Percentiles rank a stretch among this genome's conserved stretches.
phyloP scores from a whole-genome alignment of 2,113 vertebrate genomes.

The Chunga burmeisteri region DNA sequence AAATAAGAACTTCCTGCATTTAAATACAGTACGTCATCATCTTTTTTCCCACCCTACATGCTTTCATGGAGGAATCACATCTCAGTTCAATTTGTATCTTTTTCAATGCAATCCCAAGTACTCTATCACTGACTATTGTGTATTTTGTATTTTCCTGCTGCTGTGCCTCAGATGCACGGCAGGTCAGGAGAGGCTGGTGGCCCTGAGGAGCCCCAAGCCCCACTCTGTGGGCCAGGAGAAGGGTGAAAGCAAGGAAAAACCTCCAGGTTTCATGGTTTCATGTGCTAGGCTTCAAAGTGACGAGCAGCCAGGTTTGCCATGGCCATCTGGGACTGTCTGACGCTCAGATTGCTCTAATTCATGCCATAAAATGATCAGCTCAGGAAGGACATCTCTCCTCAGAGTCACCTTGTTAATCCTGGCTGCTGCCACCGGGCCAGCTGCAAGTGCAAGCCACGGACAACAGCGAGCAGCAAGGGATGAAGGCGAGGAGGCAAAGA shows the following conservation, averaged over 20 bases:
- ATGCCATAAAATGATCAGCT: not conserved
- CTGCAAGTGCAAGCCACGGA: not conserved
- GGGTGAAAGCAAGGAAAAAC: not conserved
- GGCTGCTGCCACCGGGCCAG: not conserved
- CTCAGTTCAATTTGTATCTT: not conserved
- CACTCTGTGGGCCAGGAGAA: not conserved
- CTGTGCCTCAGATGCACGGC: not conserved
- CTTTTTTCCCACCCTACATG: not conserved
- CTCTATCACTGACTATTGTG: rapidly evolving
- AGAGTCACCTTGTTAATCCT: not conserved
- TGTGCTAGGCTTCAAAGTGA: not conserved
- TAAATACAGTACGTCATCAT: not conserved
- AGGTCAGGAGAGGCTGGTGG: not conserved
- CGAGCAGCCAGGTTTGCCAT: not conserved
- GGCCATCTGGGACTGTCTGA: not conserved
- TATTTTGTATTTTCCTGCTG: not conserved
- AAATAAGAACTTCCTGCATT: slow-evolving; percentile 14
- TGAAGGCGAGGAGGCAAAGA: rapidly evolving
- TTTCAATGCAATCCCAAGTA: not conserved
- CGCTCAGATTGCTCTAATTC: not conserved
- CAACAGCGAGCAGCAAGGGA: not conserved
- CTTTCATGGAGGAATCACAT: not conserved
- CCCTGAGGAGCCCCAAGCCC: not conserved
- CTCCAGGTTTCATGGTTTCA: not conserved
- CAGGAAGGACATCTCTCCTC: not conserved